A percentile compares a stretch with the other conserved stretches of the same genome.
These are phyloP conservation scores for Serripes groenlandicus DNA, from an alignment of 2,888 invertebrate species.

Conservation along the genomic window DNA sequence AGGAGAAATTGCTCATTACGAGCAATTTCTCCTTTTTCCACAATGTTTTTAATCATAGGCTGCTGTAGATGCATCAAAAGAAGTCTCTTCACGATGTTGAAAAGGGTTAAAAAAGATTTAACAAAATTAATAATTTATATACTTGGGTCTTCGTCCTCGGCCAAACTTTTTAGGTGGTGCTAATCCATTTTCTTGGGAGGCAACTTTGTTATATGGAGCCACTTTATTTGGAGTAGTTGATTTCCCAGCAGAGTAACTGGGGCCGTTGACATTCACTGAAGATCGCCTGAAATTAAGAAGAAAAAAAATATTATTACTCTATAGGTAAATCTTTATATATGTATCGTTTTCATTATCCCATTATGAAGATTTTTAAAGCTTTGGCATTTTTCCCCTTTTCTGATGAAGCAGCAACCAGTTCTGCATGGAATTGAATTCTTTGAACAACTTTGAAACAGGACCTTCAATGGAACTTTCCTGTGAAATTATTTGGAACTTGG, in stretches of 20 bases:
- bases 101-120: too few relatives aligned
- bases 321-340: too few relatives aligned
- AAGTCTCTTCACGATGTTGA: too few relatives aligned
- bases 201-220: slow-evolving; percentile 79
- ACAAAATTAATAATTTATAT: too few relatives aligned
- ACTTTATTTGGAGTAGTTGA: slow-evolving; percentile 97
- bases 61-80: too few relatives aligned
- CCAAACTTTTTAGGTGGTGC: slow-evolving; percentile 54
- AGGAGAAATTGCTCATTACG: too few relatives aligned
- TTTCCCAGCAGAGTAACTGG: slow-evolving; percentile 98
- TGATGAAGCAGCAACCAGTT: too few relatives aligned
- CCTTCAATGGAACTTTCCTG: neutral
- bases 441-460: neutral
- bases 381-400: too few relatives aligned
- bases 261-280: slow-evolving; percentile 99
- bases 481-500: neutral
- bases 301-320: neutral
- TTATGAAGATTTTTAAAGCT: too few relatives aligned
- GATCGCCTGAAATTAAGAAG: slow-evolving; percentile 88
- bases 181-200: slow-evolving; percentile 67
- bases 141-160: slow-evolving; percentile 72
- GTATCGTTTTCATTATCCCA: too few relatives aligned
- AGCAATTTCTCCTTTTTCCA: too few relatives aligned
- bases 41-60: too few relatives aligned
- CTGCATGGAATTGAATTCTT: neutral